Percentiles rank a stretch among this genome's conserved stretches.
These are phyloP conservation scores for Ctenosaura bakeri DNA, from an alignment of 2,797 vertebrate genomes.

Conservation along the genomic window DNA sequence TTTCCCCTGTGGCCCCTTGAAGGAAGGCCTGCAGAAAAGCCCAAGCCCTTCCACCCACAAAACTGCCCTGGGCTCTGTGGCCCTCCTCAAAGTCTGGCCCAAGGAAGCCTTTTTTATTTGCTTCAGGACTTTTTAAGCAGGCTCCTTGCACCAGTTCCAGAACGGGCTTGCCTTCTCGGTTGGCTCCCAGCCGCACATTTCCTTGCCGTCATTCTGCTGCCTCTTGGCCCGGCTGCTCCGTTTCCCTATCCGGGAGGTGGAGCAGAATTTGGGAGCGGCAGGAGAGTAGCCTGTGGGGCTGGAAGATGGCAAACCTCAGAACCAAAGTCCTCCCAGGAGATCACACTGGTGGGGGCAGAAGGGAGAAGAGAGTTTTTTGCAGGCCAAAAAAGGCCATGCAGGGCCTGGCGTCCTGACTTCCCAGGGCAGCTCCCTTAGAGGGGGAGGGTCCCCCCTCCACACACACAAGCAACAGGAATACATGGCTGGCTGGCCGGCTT, in stretches of 20 bases:
- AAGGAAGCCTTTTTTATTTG: too few species aligned
- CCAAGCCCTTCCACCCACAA: too few species aligned
- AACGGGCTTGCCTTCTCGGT: not conserved
- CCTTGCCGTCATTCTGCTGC: not conserved
- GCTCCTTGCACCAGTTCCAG: not conserved
- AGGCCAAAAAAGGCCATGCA: not conserved
- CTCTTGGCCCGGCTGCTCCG: not conserved
- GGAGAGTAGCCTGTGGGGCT: too few species aligned
- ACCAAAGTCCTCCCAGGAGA: not conserved
- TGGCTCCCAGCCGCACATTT: not conserved
- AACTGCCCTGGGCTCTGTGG: too few species aligned
- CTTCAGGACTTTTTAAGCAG: too few species aligned
- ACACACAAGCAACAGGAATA: not conserved
- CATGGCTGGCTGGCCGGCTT: not conserved
- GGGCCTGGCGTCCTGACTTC: not conserved
- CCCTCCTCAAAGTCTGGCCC: too few species aligned
- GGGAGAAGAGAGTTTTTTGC: not conserved
- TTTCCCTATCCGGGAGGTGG: not conserved
- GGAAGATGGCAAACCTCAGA: not conserved
- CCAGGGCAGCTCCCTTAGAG: not conserved
- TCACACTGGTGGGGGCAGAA: not conserved
- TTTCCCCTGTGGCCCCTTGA: not conserved
- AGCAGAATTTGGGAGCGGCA: not conserved
- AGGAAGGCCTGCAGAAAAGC: not conserved
- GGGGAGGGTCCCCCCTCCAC: not conserved